A percentile compares a stretch with the other conserved stretches of the same genome.
Evolutionary conservation across 2,797 vertebrate species (phyloP).

Genomic region (Cuniculus paca): DNA sequence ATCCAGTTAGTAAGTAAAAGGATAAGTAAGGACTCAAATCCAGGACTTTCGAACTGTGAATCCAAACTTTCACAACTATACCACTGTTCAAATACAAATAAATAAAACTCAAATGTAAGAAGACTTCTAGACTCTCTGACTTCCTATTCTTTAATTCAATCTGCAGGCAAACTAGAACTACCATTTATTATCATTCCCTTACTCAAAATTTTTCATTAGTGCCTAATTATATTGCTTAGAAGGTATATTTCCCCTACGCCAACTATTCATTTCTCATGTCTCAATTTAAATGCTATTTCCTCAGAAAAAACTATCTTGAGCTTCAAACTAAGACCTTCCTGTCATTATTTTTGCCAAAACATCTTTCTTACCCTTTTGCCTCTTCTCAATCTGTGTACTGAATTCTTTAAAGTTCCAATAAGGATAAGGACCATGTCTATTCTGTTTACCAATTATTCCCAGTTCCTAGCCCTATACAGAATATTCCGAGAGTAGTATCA

Average conservation of each 20-base stretch:
- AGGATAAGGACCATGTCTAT: neutral
- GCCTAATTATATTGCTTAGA: neutral
- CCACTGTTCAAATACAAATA: neutral
- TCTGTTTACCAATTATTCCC: neutral
- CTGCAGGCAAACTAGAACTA: constrained; percentile 25
- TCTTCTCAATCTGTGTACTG: neutral
- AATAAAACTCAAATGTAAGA: constrained; percentile 11
- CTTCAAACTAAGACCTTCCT: neutral
- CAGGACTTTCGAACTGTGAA: constrained; percentile 21
- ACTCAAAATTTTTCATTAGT: neutral
- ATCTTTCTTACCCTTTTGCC: constrained; percentile 30
- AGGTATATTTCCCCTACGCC: neutral
- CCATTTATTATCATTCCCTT: neutral
- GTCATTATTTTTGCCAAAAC: neutral
- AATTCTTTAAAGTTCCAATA: neutral
- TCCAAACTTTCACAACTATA: constrained; percentile 25
- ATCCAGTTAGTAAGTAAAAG: neutral
- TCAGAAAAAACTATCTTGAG: constrained; percentile 12
- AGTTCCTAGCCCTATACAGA: neutral
- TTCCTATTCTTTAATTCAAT: constrained; percentile 35
- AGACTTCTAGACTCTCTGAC: neutral
- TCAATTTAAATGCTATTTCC: constrained; percentile 39
- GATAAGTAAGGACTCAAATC: neutral
- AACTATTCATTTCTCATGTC: neutral
- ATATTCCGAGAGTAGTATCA: neutral